Evolutionary conservation across 2,888 invertebrate species (phyloP), one percentile per base, ranked within the genome.

Genomic region (Alitta virens): DNA sequence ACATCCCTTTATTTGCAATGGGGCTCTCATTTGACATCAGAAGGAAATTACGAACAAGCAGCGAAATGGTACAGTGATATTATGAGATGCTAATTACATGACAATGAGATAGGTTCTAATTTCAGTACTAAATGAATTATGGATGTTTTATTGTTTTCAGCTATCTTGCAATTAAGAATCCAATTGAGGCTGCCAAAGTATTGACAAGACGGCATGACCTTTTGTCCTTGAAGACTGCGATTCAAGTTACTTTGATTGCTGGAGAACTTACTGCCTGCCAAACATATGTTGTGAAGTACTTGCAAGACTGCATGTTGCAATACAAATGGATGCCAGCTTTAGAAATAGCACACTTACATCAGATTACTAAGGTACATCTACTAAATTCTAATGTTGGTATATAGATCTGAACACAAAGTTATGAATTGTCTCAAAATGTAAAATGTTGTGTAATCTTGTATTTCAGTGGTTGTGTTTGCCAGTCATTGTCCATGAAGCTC

Each of bases 111-210:
- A 7, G 33, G 33, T 33, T n/a, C n/a, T n/a, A n/a, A n/a, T n/a
- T n/a, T n/a, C n/a, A n/a, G n/a, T n/a, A n/a, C n/a, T n/a, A n/a
- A n/a, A n/a, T n/a, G 12, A 33, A 5, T 33, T 33, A 12, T 5
- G 33, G 12, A 7, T 52, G 52, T 52, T n/a, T 33, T 63, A 57
- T 43, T 68, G 52, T 65, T 82, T 83, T 49, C 79, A 89, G 90
- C 74, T 84, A 85, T 68, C 81, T 89, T 16, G 86, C 85, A 14
- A 76, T 87, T 55, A 86, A 86, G 24, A 82, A 88, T 49, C 81
- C 86, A 3, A 83, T 85, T n/a, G 84, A 87, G 72, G 90, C 90
- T 0, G 87, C 88, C 0, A 83, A 85, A 63, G 71, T 83, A 1
- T 82, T 91, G 26, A 84, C 86, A n/a, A 84, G 86, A 33, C 83